These are phyloP conservation scores for Lordiphosa stackelbergi DNA, from an alignment of 1,140 invertebrate genomes.

Conservation along the genomic window DNA sequence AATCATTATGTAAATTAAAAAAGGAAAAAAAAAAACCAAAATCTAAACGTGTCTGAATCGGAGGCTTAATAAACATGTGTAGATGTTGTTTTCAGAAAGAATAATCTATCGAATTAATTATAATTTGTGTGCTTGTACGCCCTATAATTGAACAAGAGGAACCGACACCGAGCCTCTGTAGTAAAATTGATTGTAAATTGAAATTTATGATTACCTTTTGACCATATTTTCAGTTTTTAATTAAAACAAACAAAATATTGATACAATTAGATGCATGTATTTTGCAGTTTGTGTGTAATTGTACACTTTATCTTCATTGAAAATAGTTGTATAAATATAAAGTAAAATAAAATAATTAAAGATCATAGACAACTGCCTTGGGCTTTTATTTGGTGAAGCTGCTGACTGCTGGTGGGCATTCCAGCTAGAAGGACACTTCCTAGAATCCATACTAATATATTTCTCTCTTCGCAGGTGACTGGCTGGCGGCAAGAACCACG, in stretches of 20 bases:
- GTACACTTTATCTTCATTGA: constrained; percentile 47
- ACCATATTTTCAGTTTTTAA: constrained; percentile 40
- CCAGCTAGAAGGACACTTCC: no score
- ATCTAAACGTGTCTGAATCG: constrained; percentile 38
- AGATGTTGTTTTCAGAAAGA: constrained; percentile 45
- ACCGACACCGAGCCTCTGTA: constrained; percentile 12
- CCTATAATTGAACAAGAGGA: no score
- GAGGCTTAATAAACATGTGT: constrained; percentile 49
- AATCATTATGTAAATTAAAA: constrained; percentile 1
- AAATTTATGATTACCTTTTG: constrained; percentile 29
- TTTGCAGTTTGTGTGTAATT: constrained; percentile 36
- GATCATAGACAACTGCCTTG: constrained; percentile 1
- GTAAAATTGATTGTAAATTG: constrained; percentile 56
- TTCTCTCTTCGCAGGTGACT: constrained; percentile 52
- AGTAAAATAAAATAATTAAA: constrained; percentile 49
- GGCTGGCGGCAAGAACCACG: constrained; percentile 1
- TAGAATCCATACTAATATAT: constrained; percentile 44
- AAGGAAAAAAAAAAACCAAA: constrained; percentile 14
- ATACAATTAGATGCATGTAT: constrained; percentile 46
- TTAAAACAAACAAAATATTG: constrained; percentile 19
- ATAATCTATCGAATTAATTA: constrained; percentile 13
- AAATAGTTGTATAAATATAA: constrained; percentile 65
- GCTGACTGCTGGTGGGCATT: no score
- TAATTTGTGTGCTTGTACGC: no score
- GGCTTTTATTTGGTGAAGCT: constrained; percentile 5